These are phyloP conservation scores for Sphaerodactylus townsendi DNA, from an alignment of 2,113 vertebrate species.

Conservation along the genomic window DNA sequence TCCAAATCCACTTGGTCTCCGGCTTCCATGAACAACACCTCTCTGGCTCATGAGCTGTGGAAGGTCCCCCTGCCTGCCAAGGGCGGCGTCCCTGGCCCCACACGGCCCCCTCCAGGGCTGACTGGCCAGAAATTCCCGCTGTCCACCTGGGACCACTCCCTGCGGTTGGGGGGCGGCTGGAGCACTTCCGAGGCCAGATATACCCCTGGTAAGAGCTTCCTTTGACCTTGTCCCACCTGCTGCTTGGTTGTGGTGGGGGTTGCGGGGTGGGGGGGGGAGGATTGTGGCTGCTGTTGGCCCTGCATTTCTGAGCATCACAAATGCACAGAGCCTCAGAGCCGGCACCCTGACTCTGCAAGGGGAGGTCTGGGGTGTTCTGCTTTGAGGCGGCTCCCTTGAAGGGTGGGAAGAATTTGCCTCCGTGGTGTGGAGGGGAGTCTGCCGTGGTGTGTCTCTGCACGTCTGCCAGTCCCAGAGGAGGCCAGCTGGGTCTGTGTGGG, in stretches of 20 bases:
- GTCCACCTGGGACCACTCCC: slow-evolving; percentile 89
- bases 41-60: slow-evolving; percentile 99
- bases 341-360: too few species aligned
- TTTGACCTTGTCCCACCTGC: not conserved
- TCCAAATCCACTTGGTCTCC: slow-evolving; percentile 96
- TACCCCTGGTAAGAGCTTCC: slow-evolving; percentile 84
- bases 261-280: not conserved
- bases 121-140: slow-evolving; percentile 92
- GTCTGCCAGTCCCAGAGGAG: too few species aligned
- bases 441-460: not conserved
- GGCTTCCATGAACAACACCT: slow-evolving; percentile 94
- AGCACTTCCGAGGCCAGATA: slow-evolving; percentile 91
- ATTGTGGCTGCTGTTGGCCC: not conserved
- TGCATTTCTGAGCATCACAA: not conserved
- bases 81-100: slow-evolving; percentile 88
- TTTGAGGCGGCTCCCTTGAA: too few species aligned
- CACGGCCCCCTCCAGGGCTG: slow-evolving; percentile 96
- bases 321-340: too few species aligned
- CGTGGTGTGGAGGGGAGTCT: not conserved
- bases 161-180: slow-evolving; percentile 90
- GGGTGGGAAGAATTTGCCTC: too few species aligned
- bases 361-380: not conserved
- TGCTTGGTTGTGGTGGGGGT: rapidly evolving
- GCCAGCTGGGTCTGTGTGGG: too few species aligned
- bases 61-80: slow-evolving; percentile 98